Percentiles rank a stretch among this genome's conserved stretches.
Evolutionary conservation across 37 sponge, comb jelly and placozoan species (phyloP).

Genomic region (Mnemiopsis leidyi): DNA sequence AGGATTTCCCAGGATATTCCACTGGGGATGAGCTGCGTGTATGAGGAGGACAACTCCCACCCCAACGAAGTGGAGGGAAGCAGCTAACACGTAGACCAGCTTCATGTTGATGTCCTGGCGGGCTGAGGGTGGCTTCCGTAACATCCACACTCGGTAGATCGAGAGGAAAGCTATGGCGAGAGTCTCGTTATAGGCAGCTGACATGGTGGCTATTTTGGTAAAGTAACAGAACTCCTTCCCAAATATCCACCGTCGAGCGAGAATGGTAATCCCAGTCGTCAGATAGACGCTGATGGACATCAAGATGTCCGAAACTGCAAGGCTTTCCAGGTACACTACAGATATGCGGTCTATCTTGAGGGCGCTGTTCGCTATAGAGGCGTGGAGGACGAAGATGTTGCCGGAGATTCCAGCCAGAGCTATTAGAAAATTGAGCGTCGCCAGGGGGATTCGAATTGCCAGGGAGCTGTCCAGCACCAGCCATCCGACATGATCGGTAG

Average conservation of each 20-base stretch:
- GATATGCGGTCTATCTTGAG: conserved; percentile 47
- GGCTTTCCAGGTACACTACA: conserved; percentile 41
- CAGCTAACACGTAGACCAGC: background rate
- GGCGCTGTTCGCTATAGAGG: conserved; percentile 1
- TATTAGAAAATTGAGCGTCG: background rate
- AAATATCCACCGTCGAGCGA: background rate
- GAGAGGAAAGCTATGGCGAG: conserved; percentile 40
- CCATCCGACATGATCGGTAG: background rate
- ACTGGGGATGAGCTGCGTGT: background rate
- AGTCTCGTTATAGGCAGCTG: conserved; percentile 53
- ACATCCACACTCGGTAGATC: conserved; percentile 60
- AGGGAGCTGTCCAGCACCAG: background rate
- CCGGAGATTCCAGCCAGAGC: conserved; percentile 39
- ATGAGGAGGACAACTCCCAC: background rate
- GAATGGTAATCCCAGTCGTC: background rate
- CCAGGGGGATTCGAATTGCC: background rate
- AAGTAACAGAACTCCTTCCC: conserved; percentile 3
- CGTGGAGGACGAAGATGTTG: conserved; percentile 55
- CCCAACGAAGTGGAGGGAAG: background rate
- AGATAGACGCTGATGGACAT: background rate
- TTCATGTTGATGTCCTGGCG: background rate
- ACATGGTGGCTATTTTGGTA: background rate
- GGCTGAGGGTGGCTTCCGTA: background rate
- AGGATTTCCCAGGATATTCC: background rate
- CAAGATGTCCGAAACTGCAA: background rate